Evolutionary conservation across 2,113 vertebrate genomes (phyloP), one percentile per base, ranked within the genome.

Genomic region (Capreolus pygargus): DNA sequence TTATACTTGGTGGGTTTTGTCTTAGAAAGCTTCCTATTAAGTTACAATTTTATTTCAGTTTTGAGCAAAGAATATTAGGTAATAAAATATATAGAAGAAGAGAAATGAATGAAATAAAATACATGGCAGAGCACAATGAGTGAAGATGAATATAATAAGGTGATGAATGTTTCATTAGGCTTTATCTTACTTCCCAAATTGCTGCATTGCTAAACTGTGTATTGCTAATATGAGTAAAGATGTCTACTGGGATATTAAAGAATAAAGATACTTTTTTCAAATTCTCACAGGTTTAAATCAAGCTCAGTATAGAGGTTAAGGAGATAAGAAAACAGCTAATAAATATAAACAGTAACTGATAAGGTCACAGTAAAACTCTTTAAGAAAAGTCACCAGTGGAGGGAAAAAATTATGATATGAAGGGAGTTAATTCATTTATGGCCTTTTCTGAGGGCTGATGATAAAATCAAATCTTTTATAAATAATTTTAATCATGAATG

Each of bases 401-500:
- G 25, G 9, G 28, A 90, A 25, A 79, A 93, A 87, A 36, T 70
- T 81, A 7, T 39, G 64, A n/a, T 19, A 70, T 67, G 28, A 78
- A 82, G 25, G 64, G 19, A 1, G 2, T 91, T 57, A 54, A n/a
- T 67, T 91, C 1, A 81, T 54, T 81, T 95, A 47, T 64, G 7
- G 11, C 23, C 43, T 82, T 88, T 96, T 19, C 14, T 28, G 45
- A 58, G 3, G 86, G 67, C 23, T 76, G 27, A 76, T 45, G 33
- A 94, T 36, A 96, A 93, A 57, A 54, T 82, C 28, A 85, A 52
- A 1, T 0, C 0, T 91, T 85, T 81, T 25, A 78, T 79, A 67
- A 97, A 89, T 70, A 82, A 84, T 70, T 86, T 96, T 74, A 83
- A 82, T 83, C 7, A 64, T 33, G 15, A 93, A 88, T 91, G 88